A percentile compares a stretch with the other conserved stretches of the same genome.
Evolutionary conservation across 2,797 vertebrate species (phyloP).

Genomic region (Anguilla obscura): DNA sequence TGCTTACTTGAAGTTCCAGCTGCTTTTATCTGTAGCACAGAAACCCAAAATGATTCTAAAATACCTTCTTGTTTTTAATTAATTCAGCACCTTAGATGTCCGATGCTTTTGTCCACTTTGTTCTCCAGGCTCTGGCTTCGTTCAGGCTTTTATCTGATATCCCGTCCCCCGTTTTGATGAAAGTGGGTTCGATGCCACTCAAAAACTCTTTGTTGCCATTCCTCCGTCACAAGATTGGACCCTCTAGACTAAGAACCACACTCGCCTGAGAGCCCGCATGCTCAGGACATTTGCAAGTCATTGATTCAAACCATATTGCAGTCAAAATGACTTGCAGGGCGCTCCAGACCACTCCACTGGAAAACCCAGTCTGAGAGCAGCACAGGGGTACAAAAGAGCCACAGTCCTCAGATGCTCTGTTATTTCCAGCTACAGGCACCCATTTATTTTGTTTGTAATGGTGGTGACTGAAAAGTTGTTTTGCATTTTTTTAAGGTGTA

Average conservation of each 20-base stretch:
- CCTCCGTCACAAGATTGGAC: slow-evolving; percentile 57
- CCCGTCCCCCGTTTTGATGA: slow-evolving; percentile 72
- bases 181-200: slow-evolving; percentile 66
- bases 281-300: slow-evolving; percentile 38
- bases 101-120: slow-evolving; percentile 72
- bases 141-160: slow-evolving; percentile 79
- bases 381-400: background rate
- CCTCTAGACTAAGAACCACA: slow-evolving; percentile 42
- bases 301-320: slow-evolving; percentile 38
- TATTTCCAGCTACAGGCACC: background rate
- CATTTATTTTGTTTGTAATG: background rate
- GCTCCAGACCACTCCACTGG: slow-evolving; percentile 12
- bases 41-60: slow-evolving; percentile 61
- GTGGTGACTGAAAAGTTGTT: background rate
- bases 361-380: background rate
- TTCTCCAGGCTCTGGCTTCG: slow-evolving; percentile 68
- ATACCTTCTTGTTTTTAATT: slow-evolving; percentile 53
- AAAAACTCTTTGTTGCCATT: slow-evolving; percentile 62
- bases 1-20: slow-evolving; percentile 51
- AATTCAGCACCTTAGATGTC: slow-evolving; percentile 78
- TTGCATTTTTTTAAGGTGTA: background rate
- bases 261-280: slow-evolving; percentile 30
- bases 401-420: background rate
- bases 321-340: slow-evolving; percentile 28
- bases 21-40: slow-evolving; percentile 76